Base-by-base conservation (phyloP, 2,113 vertebrate species). In the Synchiropus splendidus region DNA sequence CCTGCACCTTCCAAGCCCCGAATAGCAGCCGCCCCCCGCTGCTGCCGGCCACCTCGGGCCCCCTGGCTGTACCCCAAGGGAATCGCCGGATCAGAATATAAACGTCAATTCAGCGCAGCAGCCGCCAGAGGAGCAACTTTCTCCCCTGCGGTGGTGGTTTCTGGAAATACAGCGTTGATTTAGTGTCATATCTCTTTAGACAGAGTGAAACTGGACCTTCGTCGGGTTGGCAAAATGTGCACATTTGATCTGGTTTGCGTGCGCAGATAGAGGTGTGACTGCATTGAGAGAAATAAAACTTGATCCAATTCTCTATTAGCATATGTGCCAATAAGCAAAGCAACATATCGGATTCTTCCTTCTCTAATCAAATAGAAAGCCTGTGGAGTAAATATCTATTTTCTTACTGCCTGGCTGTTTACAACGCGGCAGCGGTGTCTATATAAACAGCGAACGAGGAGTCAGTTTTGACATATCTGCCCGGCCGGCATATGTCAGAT, bases 321-420 rank as follows among this genome's bases (percentile, higher is more conserved):
- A 68, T 64, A 44, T 57, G 52, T 46, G 54, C 39, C 55, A 64
- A 64, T 73, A 64, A 45, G 45, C 41, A 31, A 3, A 14, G 57
- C 47, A 57, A 56, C 58, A 42, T 57, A 62, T 75, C 42, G 61
- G 37, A 71, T 79, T 63, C 69, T 64, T 68, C 56, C 39, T 31
- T 48, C 64, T 74, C 58, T 56, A 78, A 82, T 80, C 75, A 82
- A 79, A 79, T 79, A 79, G 79, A 82, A 82, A 82, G 79, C 77
- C 71, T 61, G 66, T 61, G 64, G 76, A 72, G 69, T 77, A 75
- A 80, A 78, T 78, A 80, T 82, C 69, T 79, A 71, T 74, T 71
- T 79, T 71, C 76, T 54, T 76, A 54, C 55, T 54, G 72, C 55
- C 62, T 9, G 41, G 37, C 54, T 70, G 67, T 79, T 82, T 77